phyloP scores from a whole-genome alignment of 2,888 invertebrate species.

The Byasa hedistus region DNA sequence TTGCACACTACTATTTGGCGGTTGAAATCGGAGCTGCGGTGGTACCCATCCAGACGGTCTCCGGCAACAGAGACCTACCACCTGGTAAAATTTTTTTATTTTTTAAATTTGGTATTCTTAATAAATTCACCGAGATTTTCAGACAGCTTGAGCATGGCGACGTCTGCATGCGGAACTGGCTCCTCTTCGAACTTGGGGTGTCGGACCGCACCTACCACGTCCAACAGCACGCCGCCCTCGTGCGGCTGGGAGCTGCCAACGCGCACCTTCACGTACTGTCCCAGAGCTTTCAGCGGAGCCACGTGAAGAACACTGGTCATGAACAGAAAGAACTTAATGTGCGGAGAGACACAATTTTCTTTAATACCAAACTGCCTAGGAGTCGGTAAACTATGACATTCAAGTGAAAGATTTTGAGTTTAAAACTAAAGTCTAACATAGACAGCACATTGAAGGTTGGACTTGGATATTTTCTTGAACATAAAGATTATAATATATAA shows the following conservation, averaged over 20 bases:
- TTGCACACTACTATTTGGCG: too few species aligned
- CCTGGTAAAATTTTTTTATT: too few species aligned
- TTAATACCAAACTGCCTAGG: background rate
- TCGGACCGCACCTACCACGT: constrained; percentile 63
- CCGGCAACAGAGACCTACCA: too few species aligned
- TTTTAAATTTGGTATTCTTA: too few species aligned
- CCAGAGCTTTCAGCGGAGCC: constrained; percentile 58
- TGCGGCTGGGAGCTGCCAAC: constrained; percentile 61
- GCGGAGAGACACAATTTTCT: background rate
- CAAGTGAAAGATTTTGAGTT: too few species aligned
- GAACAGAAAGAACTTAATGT: background rate
- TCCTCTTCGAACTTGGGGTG: constrained; percentile 76
- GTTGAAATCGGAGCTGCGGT: too few species aligned
- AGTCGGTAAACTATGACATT: too few species aligned
- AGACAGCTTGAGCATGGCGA: constrained; percentile 63
- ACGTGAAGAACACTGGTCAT: constrained; percentile 64
- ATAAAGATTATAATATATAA: too few species aligned
- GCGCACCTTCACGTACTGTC: constrained; percentile 64
- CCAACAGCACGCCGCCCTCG: constrained; percentile 60
- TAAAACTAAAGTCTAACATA: too few species aligned
- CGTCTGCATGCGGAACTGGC: constrained; percentile 71
- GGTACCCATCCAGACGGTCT: too few species aligned
- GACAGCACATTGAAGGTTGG: too few species aligned
- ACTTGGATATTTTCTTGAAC: too few species aligned
- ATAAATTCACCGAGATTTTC: constrained; percentile 53